These are phyloP conservation scores for Heterodera filipjevi DNA, from an alignment of 2,888 invertebrate species.

Conservation along the genomic window DNA sequence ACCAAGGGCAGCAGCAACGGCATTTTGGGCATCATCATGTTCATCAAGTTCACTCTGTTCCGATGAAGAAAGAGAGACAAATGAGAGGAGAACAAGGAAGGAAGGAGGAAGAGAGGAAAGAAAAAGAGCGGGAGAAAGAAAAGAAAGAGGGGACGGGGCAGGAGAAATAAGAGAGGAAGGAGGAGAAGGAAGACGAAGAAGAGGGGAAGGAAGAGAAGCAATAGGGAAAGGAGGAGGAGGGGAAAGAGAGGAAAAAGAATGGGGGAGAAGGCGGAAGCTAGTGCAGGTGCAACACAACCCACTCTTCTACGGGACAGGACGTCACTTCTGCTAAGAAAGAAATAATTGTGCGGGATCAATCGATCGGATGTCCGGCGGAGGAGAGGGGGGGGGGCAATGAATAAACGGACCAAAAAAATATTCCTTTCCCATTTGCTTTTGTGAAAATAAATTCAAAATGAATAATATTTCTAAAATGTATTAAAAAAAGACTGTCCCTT, in stretches of 20 bases:
- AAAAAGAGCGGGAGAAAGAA: not conserved
- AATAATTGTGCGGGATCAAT: not conserved
- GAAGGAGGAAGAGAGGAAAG: not conserved
- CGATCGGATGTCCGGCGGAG: not conserved
- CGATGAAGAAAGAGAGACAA: not conserved
- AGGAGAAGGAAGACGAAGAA: not conserved
- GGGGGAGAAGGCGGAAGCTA: not conserved
- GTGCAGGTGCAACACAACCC: not conserved
- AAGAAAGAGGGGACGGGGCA: not conserved
- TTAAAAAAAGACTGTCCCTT: not conserved
- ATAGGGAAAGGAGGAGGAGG: not conserved
- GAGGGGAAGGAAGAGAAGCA: no score
- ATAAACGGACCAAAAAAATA: not conserved
- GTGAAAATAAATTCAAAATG: not conserved
- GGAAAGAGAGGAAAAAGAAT: not conserved
- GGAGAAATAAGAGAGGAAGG: not conserved
- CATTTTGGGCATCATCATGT: not conserved
- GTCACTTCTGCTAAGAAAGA: not conserved
- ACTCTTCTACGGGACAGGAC: not conserved
- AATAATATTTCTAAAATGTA: not conserved
- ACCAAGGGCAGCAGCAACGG: not conserved
- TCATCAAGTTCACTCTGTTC: conserved; percentile 7
- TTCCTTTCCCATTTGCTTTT: not conserved
- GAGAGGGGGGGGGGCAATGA: not conserved
- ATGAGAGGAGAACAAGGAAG: not conserved